Conservation (phyloP, 1,140 invertebrate genomes). For the Maconellicoccus hirsutus region DNA sequence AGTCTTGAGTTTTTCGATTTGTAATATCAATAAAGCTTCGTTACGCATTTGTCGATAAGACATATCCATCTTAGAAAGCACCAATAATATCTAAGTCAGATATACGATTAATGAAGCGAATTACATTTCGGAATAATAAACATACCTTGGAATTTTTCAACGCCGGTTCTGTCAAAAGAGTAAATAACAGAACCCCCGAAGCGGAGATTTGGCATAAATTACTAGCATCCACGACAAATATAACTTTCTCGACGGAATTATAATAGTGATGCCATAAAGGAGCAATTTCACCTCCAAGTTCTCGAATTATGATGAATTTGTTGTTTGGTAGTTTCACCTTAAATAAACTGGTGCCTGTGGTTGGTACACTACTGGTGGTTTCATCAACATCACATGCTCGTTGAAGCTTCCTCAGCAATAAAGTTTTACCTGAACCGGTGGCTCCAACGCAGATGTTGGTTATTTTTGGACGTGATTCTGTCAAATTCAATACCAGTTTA, state of each 20-base stretch:
- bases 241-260: slow-evolving; percentile 50
- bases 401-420: slow-evolving; percentile 60
- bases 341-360: slow-evolving; percentile 62
- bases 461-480: slow-evolving; percentile 16
- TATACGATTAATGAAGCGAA: not conserved
- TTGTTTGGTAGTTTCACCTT: slow-evolving; percentile 37
- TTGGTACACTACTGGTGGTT: slow-evolving; percentile 55
- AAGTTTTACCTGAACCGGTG: slow-evolving; percentile 63
- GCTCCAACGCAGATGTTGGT: slow-evolving; percentile 55
- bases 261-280: slow-evolving; percentile 60
- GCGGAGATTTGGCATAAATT: slow-evolving; percentile 69
- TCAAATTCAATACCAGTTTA: not conserved
- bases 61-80: slow-evolving; percentile 68
- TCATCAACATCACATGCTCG: slow-evolving; percentile 51
- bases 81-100: slow-evolving; percentile 49
- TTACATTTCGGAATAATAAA: not conserved
- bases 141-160: slow-evolving; percentile 48
- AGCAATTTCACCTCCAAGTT: slow-evolving; percentile 67
- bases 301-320: slow-evolving; percentile 37
- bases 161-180: slow-evolving; percentile 54
- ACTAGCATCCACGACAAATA: slow-evolving; percentile 64
- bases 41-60: slow-evolving; percentile 71
- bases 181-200: slow-evolving; percentile 61
- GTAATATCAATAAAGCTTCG: slow-evolving; percentile 64
- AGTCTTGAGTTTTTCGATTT: slow-evolving; percentile 48